Conservation (phyloP, 2,888 invertebrate genomes). For the Drosophila paracracens region DNA sequence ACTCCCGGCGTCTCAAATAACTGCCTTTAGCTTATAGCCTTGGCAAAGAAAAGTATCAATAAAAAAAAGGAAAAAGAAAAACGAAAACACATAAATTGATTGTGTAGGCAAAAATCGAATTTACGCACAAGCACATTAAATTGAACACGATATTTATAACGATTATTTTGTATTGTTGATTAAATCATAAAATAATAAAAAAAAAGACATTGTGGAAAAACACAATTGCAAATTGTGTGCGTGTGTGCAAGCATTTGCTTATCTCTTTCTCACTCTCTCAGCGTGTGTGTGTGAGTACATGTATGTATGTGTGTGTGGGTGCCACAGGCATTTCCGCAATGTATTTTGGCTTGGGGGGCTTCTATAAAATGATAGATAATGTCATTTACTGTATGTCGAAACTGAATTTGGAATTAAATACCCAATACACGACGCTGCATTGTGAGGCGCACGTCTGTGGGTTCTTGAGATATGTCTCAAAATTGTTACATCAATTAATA, state of each 20-base stretch:
- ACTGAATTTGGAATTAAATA: conserved; percentile 50
- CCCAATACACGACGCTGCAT: conserved; percentile 17
- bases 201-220: not conserved
- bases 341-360: conserved; percentile 68
- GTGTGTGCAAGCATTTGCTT: not conserved
- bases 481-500: conserved; percentile 76
- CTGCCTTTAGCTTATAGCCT: not conserved
- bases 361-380: conserved; percentile 72
- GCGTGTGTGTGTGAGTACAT: not conserved
- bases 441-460: conserved; percentile 2
- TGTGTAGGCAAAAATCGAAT: not conserved
- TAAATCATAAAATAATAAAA: not conserved
- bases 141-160: not conserved
- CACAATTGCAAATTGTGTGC: not conserved
- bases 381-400: conserved; percentile 66
- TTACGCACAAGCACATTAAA: conserved; percentile 11
- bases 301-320: conserved; percentile 17
- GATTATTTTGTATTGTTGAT: not conserved
- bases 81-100: not conserved
- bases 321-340: conserved; percentile 65
- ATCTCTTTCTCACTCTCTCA: not conserved
- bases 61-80: no score
- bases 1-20: not conserved
- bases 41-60: not conserved
- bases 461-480: conserved; percentile 12